A percentile compares a stretch with the other conserved stretches of the same genome.
Conservation (phyloP, 1,140 invertebrate species). For the Ladona fulva region DNA sequence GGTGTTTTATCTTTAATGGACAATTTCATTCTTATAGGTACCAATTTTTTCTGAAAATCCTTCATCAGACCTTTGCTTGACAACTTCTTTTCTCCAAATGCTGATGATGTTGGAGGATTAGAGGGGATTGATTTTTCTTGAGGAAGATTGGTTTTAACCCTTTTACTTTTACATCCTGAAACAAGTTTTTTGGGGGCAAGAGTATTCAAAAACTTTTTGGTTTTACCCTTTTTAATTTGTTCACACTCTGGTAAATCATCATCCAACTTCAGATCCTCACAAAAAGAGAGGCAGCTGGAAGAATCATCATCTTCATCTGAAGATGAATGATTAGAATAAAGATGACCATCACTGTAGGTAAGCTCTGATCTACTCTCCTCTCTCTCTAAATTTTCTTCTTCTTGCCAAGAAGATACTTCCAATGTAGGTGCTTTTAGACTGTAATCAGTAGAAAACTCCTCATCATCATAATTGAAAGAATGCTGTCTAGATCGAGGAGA, state of each 20-base stretch:
- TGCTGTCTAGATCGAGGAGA: neutral
- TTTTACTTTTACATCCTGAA: neutral
- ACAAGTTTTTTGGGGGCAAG: neutral
- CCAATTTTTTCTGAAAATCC: neutral
- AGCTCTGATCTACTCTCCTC: neutral
- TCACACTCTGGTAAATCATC: neutral
- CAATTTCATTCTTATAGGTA: neutral
- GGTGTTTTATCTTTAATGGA: neutral
- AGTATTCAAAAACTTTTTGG: neutral
- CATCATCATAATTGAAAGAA: neutral
- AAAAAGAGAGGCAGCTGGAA: neutral
- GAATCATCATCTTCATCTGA: conserved; percentile 13
- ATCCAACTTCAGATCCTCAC: neutral
- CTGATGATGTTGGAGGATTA: too few relatives aligned
- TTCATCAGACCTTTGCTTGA: neutral
- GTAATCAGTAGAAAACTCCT: neutral
- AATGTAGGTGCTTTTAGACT: neutral
- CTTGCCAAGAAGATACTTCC: conserved; percentile 12
- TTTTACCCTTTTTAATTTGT: neutral
- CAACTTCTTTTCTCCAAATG: too few relatives aligned
- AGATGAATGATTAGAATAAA: conserved; percentile 21
- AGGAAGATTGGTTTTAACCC: neutral
- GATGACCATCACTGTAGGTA: conserved; percentile 22
- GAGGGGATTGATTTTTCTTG: too few relatives aligned
- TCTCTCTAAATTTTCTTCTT: neutral